Percentiles rank a stretch among this genome's conserved stretches.
Evolutionary conservation across 2,888 invertebrate species (phyloP).

Genomic region (Galerucella calmariensis): DNA sequence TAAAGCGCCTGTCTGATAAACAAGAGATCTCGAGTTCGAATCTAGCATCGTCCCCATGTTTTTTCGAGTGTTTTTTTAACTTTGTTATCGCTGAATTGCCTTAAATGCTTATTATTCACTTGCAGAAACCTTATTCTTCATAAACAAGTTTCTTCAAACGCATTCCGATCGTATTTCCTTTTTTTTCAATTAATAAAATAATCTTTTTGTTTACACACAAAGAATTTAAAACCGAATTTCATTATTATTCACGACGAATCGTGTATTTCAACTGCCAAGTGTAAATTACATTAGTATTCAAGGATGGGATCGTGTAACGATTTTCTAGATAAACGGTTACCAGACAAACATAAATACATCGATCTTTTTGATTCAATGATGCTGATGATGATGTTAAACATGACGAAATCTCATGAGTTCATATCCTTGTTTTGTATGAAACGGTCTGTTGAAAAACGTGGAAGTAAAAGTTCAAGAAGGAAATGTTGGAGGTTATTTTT

Average conservation of each 20-base stretch:
- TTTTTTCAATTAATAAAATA: background rate
- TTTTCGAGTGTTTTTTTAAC: no score
- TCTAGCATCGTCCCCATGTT: no score
- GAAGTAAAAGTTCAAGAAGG: no score
- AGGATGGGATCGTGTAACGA: constrained; percentile 23
- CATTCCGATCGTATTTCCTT: background rate
- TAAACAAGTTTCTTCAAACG: background rate
- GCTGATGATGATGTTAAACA: constrained; percentile 4
- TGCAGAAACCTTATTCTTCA: background rate
- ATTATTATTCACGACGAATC: constrained; percentile 21
- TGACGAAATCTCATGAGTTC: constrained; percentile 1
- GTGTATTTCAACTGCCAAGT: constrained; percentile 24
- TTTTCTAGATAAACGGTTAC: constrained; percentile 26
- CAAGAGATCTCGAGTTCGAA: no score
- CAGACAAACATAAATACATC: constrained; percentile 8
- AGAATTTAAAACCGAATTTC: constrained; percentile 22
- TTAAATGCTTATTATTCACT: no score
- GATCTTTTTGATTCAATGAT: background rate
- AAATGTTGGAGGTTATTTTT: no score
- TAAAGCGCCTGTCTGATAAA: no score
- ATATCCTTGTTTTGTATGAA: no score
- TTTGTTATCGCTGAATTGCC: no score
- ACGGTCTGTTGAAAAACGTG: no score
- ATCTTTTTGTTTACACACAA: constrained; percentile 13
- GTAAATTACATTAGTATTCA: constrained; percentile 27